These are phyloP conservation scores for Plebejus melissa DNA, from an alignment of 2,888 invertebrate species.

Conservation along the genomic window DNA sequence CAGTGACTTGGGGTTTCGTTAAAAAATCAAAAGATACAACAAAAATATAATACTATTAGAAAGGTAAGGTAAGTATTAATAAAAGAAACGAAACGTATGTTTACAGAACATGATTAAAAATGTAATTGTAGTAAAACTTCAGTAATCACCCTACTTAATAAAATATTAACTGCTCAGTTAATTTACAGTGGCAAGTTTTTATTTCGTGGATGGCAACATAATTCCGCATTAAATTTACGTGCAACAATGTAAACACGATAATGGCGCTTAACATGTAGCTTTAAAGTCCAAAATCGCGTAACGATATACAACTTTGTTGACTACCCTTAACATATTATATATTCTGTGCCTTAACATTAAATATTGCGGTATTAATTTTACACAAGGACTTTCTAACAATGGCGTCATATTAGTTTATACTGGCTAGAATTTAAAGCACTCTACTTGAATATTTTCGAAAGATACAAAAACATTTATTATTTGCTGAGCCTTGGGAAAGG, in stretches of 20 bases:
- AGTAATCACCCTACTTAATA: background rate
- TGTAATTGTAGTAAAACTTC: background rate
- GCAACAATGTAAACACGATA: constrained; percentile 2
- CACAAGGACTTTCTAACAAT: constrained; percentile 29
- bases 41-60: background rate
- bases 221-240: constrained; percentile 5
- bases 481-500: no score
- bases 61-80: background rate
- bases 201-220: constrained; percentile 8
- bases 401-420: constrained; percentile 24
- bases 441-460: background rate
- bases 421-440: background rate
- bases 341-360: constrained; percentile 27
- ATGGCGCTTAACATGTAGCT: background rate
- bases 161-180: constrained; percentile 15
- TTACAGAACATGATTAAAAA: background rate
- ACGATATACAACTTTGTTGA: constrained; percentile 14
- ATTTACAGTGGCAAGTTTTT: constrained; percentile 12
- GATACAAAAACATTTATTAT: no score
- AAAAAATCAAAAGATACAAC: background rate
- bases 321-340: background rate
- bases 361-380: constrained; percentile 35
- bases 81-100: background rate
- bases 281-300: constrained; percentile 29
- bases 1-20: background rate